Percentiles rank a stretch among this genome's conserved stretches.
Evolutionary conservation across 2,888 invertebrate species (phyloP).

Genomic region (Apotomis turbidana): DNA sequence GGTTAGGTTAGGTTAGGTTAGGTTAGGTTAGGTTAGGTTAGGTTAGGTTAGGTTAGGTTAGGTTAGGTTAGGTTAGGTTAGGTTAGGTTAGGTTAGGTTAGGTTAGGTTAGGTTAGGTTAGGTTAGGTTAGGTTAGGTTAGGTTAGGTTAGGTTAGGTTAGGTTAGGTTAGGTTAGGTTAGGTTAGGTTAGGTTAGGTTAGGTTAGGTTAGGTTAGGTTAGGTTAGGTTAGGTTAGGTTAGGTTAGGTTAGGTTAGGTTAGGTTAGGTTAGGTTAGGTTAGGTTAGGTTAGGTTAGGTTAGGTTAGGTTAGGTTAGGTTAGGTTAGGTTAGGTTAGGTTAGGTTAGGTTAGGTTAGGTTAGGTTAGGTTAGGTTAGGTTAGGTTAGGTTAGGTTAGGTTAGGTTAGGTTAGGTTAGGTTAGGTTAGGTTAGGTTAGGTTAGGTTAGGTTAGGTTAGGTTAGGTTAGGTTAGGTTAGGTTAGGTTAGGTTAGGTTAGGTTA

Average conservation of each 20-base stretch:
- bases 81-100: conserved; percentile 7
- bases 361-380: conserved; percentile 19
- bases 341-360: conserved; percentile 19
- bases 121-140: background rate
- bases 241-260: background rate
- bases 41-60: too few species aligned
- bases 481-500: too few species aligned
- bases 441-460: too few species aligned
- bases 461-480: too few species aligned
- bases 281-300: conserved; percentile 19
- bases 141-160: background rate
- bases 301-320: conserved; percentile 19
- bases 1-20: conserved; percentile 39
- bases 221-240: background rate
- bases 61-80: too few species aligned
- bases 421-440: too few species aligned
- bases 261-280: conserved; percentile 8
- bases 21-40: conserved; percentile 24
- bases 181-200: too few species aligned
- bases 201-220: too few species aligned
- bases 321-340: conserved; percentile 19
- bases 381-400: conserved; percentile 11
- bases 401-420: conserved; percentile 20
- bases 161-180: too few species aligned
- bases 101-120: conserved; percentile 6